phyloP scores from a whole-genome alignment of 2,113 vertebrate species.

The Myotis yumanensis region DNA sequence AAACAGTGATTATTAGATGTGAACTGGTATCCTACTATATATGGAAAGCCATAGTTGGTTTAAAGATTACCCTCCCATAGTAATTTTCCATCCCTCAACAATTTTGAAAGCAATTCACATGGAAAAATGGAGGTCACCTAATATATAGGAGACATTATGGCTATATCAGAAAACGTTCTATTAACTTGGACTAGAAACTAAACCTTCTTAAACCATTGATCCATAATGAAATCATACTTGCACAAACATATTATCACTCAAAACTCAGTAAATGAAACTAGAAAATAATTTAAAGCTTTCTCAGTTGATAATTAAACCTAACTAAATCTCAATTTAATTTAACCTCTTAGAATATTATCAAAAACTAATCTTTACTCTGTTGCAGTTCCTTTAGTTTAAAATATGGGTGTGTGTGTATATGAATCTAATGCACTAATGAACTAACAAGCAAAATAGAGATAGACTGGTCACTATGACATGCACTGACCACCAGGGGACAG shows the following conservation, averaged over 20 bases:
- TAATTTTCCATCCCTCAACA: not conserved
- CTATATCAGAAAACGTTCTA: not conserved
- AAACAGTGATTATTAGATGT: not conserved
- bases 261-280: not conserved
- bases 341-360: not conserved
- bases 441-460: not conserved
- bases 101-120: constrained; percentile 7
- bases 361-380: not conserved
- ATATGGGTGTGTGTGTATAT: too few relatives aligned
- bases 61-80: not conserved
- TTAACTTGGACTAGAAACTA: not conserved
- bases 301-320: not conserved
- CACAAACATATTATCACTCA: constrained; percentile 35
- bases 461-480: too few relatives aligned
- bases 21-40: not conserved
- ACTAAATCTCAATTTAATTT: not conserved
- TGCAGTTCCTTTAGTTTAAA: not conserved
- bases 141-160: constrained; percentile 13
- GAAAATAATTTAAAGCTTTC: not conserved
- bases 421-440: not conserved
- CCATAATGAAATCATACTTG: not conserved
- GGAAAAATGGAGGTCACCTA: constrained; percentile 12
- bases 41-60: not conserved
- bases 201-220: not conserved
- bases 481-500: too few relatives aligned